Percentiles rank a stretch among this genome's conserved stretches.
Evolutionary conservation across 2,888 invertebrate genomes (phyloP).

Genomic region (Allygus modestus): DNA sequence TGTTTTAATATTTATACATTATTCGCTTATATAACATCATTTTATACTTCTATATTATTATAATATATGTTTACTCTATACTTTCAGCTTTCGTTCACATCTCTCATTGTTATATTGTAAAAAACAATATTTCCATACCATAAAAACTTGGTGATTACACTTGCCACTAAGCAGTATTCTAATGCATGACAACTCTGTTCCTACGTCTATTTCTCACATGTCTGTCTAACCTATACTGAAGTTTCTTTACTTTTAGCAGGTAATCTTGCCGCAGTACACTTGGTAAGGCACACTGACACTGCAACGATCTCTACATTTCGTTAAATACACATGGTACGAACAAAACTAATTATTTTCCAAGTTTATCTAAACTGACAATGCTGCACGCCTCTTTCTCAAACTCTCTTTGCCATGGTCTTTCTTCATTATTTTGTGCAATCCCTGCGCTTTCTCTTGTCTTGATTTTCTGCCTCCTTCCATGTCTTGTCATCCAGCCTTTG

Average conservation of each 20-base stretch:
- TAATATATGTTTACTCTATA: no score
- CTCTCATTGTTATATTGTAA: no score
- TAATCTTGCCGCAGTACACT: constrained; percentile 52
- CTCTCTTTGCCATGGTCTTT: constrained; percentile 52
- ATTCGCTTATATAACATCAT: no score
- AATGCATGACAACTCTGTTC: background rate
- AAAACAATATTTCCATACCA: no score
- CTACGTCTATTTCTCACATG: constrained; percentile 23
- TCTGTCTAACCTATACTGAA: constrained; percentile 51
- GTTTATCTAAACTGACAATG: constrained; percentile 49
- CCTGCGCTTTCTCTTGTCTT: constrained; percentile 47
- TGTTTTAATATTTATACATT: no score
- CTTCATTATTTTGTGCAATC: constrained; percentile 41
- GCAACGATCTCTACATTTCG: constrained; percentile 37
- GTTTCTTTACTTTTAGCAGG: constrained; percentile 54
- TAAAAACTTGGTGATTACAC: background rate
- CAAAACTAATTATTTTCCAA: constrained; percentile 36
- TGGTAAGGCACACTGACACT: constrained; percentile 47
- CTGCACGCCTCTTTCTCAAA: constrained; percentile 38
- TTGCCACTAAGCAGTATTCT: background rate
- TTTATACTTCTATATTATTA: no score
- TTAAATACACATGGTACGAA: constrained; percentile 52
- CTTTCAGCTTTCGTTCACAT: no score
- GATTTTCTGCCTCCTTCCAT: constrained; percentile 34
- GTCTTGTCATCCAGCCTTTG: constrained; percentile 39